Evolutionary conservation across 2,113 vertebrate genomes (phyloP).

Genomic region (Gymnarchus niloticus): DNA sequence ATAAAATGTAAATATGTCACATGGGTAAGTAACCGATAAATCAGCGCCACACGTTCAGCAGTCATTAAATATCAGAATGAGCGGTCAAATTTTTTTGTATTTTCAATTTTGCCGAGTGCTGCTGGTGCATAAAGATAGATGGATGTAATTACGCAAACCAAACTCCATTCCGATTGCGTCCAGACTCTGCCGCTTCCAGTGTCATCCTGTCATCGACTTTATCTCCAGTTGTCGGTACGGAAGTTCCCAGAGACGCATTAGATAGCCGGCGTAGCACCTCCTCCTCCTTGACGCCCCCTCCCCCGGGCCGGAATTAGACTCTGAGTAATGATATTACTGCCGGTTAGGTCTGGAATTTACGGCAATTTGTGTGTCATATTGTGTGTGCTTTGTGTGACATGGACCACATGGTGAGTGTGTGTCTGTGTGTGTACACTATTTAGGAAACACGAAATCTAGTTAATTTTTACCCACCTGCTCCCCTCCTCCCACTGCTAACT

Average conservation of each 20-base stretch:
- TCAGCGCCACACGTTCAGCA: conserved; percentile 90
- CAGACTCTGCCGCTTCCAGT: conserved; percentile 94
- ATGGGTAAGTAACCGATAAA: conserved; percentile 97
- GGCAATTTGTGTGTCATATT: not conserved
- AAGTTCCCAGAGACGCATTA: conserved; percentile 92
- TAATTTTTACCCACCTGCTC: not conserved
- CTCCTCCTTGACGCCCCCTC: conserved; percentile 35
- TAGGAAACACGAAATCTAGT: not conserved
- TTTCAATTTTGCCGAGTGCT: conserved; percentile 99
- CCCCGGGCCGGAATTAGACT: too few relatives aligned
- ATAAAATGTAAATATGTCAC: conserved; percentile 98
- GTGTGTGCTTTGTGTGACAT: not conserved
- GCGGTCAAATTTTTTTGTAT: conserved; percentile 93
- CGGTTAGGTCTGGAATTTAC: not conserved
- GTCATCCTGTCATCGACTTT: conserved; percentile 97
- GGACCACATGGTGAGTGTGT: not conserved
- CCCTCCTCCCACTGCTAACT: too few relatives aligned
- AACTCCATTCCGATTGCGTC: conserved; percentile 99
- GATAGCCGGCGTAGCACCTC: conserved; percentile 70
- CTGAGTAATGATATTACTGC: not conserved
- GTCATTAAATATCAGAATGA: conserved; percentile 98
- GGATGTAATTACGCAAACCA: conserved; percentile 99
- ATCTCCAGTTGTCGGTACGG: conserved; percentile 94
- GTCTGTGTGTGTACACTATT: not conserved
- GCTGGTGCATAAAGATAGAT: conserved; percentile 99